phyloP scores from a whole-genome alignment of 2,797 vertebrate species.

The Borostomias antarcticus region DNA sequence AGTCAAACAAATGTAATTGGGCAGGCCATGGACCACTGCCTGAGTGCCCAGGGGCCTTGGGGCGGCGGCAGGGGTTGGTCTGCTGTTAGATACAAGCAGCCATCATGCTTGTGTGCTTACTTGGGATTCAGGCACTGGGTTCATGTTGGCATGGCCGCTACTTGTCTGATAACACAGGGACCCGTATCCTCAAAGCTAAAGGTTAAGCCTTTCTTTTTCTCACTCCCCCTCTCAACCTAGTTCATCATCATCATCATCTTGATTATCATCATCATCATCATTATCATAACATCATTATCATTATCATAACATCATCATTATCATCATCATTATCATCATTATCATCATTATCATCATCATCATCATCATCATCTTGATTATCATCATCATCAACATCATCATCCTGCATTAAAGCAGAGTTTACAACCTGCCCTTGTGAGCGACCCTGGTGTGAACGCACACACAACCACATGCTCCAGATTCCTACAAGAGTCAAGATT shows the following conservation, averaged over 20 bases:
- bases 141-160: not conserved
- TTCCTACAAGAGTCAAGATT: not conserved
- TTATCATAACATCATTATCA: too few relatives aligned
- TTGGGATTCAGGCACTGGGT: slow-evolving; percentile 2
- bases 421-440: not conserved
- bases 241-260: too few relatives aligned
- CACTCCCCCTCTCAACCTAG: not conserved
- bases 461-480: not conserved
- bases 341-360: too few relatives aligned
- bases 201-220: not conserved
- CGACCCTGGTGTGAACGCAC: not conserved
- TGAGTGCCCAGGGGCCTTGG: slow-evolving; percentile 8
- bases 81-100: not conserved
- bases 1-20: slow-evolving; percentile 7
- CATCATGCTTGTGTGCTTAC: slow-evolving; percentile 10
- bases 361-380: too few relatives aligned
- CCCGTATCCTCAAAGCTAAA: too few relatives aligned
- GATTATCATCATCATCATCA: too few relatives aligned
- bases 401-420: not conserved
- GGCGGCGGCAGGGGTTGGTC: slow-evolving; percentile 3
- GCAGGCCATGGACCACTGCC: not conserved
- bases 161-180: not conserved
- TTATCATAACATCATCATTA: too few relatives aligned
- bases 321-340: too few relatives aligned
- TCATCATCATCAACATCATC: too few relatives aligned